These are phyloP conservation scores for Psophia crepitans DNA, from an alignment of 2,113 vertebrate species.

Conservation along the genomic window DNA sequence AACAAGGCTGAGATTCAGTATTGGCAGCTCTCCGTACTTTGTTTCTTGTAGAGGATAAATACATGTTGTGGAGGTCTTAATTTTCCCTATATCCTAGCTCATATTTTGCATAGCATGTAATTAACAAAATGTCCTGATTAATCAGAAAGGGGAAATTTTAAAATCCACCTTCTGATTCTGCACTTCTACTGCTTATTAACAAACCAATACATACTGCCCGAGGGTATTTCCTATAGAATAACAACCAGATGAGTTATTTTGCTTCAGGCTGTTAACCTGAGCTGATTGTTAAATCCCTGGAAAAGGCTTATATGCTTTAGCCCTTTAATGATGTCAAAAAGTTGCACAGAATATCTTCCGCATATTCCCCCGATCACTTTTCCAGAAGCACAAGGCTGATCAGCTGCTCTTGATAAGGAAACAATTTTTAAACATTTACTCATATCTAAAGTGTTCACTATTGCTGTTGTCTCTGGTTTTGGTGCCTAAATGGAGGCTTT, in stretches of 20 bases:
- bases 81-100: background rate
- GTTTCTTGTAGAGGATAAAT: background rate
- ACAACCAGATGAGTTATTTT: slow-evolving; percentile 8
- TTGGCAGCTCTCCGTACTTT: background rate
- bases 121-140: background rate
- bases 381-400: background rate
- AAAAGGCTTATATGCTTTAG: background rate
- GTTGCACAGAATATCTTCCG: background rate
- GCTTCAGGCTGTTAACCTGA: slow-evolving; percentile 7
- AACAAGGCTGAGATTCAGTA: background rate
- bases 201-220: background rate
- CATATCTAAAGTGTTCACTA: background rate
- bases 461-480: background rate
- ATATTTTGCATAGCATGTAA: background rate
- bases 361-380: background rate
- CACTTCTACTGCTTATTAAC: background rate
- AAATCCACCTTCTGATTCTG: background rate
- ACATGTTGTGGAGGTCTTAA: background rate
- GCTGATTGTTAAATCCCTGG: background rate
- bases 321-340: background rate
- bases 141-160: background rate
- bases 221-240: background rate
- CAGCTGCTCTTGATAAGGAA: background rate
- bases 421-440: background rate
- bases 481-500: background rate